These are phyloP conservation scores for Rhyacichthys aspro DNA, from an alignment of 2,797 vertebrate genomes.

Conservation along the genomic window DNA sequence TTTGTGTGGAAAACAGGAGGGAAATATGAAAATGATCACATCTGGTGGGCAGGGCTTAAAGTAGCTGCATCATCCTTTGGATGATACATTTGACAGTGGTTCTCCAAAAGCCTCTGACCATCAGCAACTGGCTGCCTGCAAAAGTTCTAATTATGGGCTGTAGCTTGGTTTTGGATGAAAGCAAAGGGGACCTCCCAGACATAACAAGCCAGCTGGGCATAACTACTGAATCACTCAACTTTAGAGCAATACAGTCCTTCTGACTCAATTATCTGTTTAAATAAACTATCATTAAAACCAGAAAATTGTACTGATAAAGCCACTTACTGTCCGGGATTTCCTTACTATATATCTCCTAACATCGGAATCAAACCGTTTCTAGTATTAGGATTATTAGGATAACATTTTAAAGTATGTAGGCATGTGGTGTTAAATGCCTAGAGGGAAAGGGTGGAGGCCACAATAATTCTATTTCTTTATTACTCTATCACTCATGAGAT, in stretches of 20 bases:
- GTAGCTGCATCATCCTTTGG: constrained; percentile 24
- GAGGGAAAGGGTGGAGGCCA: not conserved
- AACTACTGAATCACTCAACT: constrained; percentile 58
- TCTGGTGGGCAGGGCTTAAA: constrained; percentile 57
- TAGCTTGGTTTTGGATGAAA: constrained; percentile 56
- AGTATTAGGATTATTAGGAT: constrained; percentile 25
- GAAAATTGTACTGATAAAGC: constrained; percentile 67
- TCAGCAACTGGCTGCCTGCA: constrained; percentile 61
- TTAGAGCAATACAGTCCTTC: constrained; percentile 47
- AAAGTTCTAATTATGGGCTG: constrained; percentile 73
- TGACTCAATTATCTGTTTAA: constrained; percentile 65
- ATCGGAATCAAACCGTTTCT: not conserved
- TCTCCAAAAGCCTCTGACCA: constrained; percentile 44
- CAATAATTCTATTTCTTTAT: not conserved
- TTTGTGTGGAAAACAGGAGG: constrained; percentile 26
- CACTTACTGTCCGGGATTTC: constrained; percentile 52
- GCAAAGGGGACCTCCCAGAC: constrained; percentile 69
- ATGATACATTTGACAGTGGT: constrained; percentile 43
- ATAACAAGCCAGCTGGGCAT: constrained; percentile 67
- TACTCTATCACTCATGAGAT: not conserved
- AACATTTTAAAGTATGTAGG: not conserved
- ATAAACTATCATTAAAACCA: constrained; percentile 64
- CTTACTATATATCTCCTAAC: no score
- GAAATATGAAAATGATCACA: constrained; percentile 44
- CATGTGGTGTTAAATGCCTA: not conserved